Evolutionary conservation across 2,113 vertebrate genomes (phyloP).

Genomic region (Atherinomorus stipes): DNA sequence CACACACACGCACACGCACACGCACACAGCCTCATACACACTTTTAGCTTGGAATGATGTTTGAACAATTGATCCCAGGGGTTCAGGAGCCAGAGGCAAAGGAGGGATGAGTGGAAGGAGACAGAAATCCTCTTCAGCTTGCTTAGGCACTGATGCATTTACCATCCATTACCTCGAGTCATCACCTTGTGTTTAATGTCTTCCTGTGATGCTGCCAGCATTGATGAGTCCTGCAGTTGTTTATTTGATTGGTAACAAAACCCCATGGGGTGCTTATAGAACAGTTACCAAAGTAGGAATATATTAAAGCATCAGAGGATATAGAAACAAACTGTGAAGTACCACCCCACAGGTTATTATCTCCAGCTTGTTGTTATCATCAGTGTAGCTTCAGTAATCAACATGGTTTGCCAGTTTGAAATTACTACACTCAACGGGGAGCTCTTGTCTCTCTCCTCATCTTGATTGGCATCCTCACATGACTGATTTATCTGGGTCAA

Average conservation of each 20-base stretch:
- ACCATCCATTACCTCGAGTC: conserved; percentile 59
- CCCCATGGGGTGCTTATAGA: conserved; percentile 14
- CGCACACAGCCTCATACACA: not conserved
- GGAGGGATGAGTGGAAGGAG: conserved; percentile 40
- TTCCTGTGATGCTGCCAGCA: conserved; percentile 11
- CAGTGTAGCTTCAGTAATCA: conserved; percentile 64
- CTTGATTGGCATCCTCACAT: conserved; percentile 71
- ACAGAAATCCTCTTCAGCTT: conserved; percentile 55
- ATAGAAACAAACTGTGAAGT: conserved; percentile 27
- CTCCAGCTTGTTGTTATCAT: conserved; percentile 64
- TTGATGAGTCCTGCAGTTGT: conserved; percentile 12
- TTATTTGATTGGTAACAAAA: conserved; percentile 32
- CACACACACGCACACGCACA: conserved; percentile 2
- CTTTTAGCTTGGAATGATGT: conserved; percentile 29
- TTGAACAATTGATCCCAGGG: conserved; percentile 57
- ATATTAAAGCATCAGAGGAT: conserved; percentile 1
- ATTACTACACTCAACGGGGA: conserved; percentile 62
- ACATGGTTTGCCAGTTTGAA: conserved; percentile 55
- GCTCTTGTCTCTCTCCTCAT: conserved; percentile 42
- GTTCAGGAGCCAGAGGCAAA: conserved; percentile 28
- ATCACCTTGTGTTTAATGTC: conserved; percentile 49
- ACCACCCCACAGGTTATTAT: conserved; percentile 35
- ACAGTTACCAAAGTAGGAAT: not conserved
- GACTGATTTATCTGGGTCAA: conserved; percentile 69
- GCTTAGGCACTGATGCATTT: conserved; percentile 46